Base-by-base conservation (phyloP, 2,888 invertebrate species). In the Cinara cedri region DNA sequence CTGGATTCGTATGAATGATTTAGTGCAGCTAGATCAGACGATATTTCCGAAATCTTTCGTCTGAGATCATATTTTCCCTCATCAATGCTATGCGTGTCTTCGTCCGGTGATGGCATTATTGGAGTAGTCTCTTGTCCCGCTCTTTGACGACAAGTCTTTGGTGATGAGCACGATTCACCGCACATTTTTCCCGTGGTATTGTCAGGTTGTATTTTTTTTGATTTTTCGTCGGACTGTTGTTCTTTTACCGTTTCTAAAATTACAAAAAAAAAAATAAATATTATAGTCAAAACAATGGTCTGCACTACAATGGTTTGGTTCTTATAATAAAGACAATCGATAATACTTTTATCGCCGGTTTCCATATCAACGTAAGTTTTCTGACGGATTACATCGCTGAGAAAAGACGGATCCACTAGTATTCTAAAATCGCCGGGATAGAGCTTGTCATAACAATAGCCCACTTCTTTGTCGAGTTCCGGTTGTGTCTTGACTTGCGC, bases 371-470 rank as follows among this genome's bases (percentile, higher is more conserved):
- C 8, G 8, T 49, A 9, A 21, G 14, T 63, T 21, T 51, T 54
- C 13, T 2, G 16, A 6, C 42, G 51, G 0, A 54, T 9, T 16
- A 76, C 19, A 3, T 42, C 60, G 4, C 14, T 10, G 1, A 78
- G 26, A 21, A 78, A 8, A 0, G 60, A 49, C 8, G 60, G 34
- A 0, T 62, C 21, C 9, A 60, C 68, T 11, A 16, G 3, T 51
- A 70, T 70, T 70, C n/a, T 21, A n/a, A 78, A 78, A 70, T 78
- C 78, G 0, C 78, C 78, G 1, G 78, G 78, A 78, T 78, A 78
- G 16, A 78, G 46, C 8, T 62, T 78, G 24, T 78, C 70, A 3
- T 42, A 34, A 0, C 11, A 16, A 21, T n/a, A 51, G 4, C 16
- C 19, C 8, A 19, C 60, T 49, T 70, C 60, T 51, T 60, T 24